phyloP scores from a whole-genome alignment of 2,888 invertebrate genomes.

The Leptopilina syphax region DNA sequence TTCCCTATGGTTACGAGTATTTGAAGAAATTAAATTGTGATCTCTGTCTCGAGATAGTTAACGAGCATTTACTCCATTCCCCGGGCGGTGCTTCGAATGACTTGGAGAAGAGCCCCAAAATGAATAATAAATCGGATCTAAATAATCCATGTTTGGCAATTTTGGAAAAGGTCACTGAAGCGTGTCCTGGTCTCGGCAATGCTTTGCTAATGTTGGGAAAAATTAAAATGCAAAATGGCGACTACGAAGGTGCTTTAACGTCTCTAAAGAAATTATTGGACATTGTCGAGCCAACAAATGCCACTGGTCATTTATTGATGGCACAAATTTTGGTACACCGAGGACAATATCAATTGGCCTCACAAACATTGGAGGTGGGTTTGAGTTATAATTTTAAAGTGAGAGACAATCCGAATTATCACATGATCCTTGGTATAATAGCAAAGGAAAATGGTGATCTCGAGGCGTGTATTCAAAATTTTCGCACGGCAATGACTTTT shows the following conservation, averaged over 20 bases:
- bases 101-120: constrained; percentile 49
- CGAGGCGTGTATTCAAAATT: constrained; percentile 85
- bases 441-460: constrained; percentile 86
- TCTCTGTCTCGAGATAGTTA: constrained; percentile 88
- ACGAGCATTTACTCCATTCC: constrained; percentile 86
- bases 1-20: constrained; percentile 87
- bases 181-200: constrained; percentile 88
- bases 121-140: background rate
- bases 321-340: constrained; percentile 90
- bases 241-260: constrained; percentile 84
- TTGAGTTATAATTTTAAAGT: constrained; percentile 95
- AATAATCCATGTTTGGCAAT: constrained; percentile 79
- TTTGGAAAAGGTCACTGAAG: constrained; percentile 85
- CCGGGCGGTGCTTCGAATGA: constrained; percentile 79
- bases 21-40: constrained; percentile 89
- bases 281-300: constrained; percentile 86
- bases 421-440: constrained; percentile 90
- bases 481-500: constrained; percentile 86
- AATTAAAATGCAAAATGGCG: constrained; percentile 89
- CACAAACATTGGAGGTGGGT: constrained; percentile 92
- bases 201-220: constrained; percentile 86
- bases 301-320: constrained; percentile 90
- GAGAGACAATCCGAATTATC: constrained; percentile 93
- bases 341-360: constrained; percentile 85
- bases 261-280: constrained; percentile 86